Evolutionary conservation across 2,797 vertebrate genomes (phyloP).

Genomic region (Myotis pilosus): DNA sequence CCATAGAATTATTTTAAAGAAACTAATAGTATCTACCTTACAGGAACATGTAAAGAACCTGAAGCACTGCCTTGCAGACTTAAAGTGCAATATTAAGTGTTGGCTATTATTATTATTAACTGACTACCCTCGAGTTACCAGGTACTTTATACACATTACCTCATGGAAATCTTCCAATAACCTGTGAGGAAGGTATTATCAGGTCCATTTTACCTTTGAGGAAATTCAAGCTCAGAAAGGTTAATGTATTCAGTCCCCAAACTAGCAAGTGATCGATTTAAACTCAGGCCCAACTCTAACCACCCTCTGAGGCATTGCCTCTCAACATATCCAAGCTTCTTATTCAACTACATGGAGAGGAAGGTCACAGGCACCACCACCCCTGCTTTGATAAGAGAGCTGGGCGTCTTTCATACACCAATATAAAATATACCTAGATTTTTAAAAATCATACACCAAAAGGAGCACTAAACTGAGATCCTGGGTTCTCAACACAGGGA

Average conservation of each 20-base stretch:
- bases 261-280: not conserved
- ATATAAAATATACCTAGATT: not conserved
- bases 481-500: not conserved
- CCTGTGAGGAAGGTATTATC: not conserved
- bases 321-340: conserved; percentile 9
- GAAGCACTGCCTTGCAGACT: not conserved
- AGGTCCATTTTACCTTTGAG: not conserved
- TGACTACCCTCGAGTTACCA: not conserved
- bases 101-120: not conserved
- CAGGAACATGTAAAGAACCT: not conserved
- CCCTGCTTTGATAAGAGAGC: not conserved
- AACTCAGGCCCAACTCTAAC: not conserved
- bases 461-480: not conserved
- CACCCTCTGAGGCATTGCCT: not conserved
- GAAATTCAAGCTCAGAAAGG: conserved; percentile 35
- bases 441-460: not conserved
- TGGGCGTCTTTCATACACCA: not conserved
- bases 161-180: conserved; percentile 23
- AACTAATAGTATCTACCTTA: not conserved
- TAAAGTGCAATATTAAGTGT: not conserved
- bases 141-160: not conserved
- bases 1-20: not conserved
- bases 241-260: conserved; percentile 7
- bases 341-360: not conserved
- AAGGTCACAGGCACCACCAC: not conserved